phyloP scores from a whole-genome alignment of 2,797 vertebrate species.

The Oreortyx pictus region DNA sequence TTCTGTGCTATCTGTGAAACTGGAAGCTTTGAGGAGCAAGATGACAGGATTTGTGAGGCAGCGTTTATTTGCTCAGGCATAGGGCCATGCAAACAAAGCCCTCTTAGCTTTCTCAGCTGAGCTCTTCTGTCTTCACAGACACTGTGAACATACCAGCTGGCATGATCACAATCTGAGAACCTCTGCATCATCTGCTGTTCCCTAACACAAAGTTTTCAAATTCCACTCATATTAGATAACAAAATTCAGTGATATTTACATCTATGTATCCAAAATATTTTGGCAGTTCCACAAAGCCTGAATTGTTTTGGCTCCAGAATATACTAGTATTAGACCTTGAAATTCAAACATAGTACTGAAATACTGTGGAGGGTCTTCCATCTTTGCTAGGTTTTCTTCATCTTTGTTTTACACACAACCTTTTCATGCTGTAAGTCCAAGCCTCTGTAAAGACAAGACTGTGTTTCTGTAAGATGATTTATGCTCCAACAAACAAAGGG shows the following conservation, averaged over 20 bases:
- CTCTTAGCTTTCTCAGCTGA: not conserved
- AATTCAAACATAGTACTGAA: conserved; percentile 15
- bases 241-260: not conserved
- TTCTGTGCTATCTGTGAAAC: not conserved
- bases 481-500: conserved; percentile 14
- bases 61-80: not conserved
- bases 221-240: not conserved
- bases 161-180: not conserved
- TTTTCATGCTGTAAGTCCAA: not conserved
- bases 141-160: not conserved
- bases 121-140: not conserved
- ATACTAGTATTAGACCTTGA: not conserved
- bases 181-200: not conserved
- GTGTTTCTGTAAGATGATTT: conserved; percentile 44
- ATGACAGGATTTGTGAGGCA: not conserved
- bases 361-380: not conserved
- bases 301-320: not conserved
- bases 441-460: not conserved
- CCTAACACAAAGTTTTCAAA: not conserved
- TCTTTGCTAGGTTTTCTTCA: not conserved
- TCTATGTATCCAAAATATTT: not conserved
- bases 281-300: not conserved
- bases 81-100: not conserved
- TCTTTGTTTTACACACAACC: not conserved
- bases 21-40: not conserved